These are phyloP conservation scores for Ceratotherium simum DNA, from an alignment of 2,113 vertebrate genomes.

Conservation along the genomic window DNA sequence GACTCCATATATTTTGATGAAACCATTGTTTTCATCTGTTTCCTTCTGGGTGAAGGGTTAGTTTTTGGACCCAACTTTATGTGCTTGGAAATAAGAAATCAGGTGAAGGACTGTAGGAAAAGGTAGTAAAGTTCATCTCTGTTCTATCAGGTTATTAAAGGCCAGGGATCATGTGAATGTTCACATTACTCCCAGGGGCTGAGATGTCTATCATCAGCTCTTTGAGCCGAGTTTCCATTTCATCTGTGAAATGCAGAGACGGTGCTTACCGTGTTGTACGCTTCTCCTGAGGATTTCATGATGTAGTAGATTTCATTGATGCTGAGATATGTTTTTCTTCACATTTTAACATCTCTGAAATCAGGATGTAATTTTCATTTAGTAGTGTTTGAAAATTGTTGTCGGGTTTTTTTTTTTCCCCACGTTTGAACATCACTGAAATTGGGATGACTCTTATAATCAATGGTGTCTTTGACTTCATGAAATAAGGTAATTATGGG, in stretches of 20 bases:
- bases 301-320: not conserved
- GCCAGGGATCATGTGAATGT: rapidly evolving
- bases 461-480: not conserved
- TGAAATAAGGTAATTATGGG: not conserved
- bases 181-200: not conserved
- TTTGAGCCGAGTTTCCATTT: not conserved
- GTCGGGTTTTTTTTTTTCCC: not conserved
- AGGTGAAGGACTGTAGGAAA: not conserved
- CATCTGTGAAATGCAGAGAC: not conserved
- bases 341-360: not conserved
- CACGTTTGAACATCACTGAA: not conserved
- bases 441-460: not conserved
- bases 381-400: not conserved
- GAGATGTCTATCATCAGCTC: not conserved
- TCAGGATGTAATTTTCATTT: slow-evolving; percentile 24
- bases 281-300: not conserved
- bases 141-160: not conserved
- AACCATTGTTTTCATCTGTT: not conserved
- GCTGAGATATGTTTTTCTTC: not conserved
- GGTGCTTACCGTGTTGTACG: not conserved
- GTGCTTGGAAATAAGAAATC: not conserved
- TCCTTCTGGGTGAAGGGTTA: not conserved
- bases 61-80: not conserved
- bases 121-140: rapidly evolving
- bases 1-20: not conserved